Base-by-base conservation (phyloP, 2,888 invertebrate species). In the Galerucella calmariensis region DNA sequence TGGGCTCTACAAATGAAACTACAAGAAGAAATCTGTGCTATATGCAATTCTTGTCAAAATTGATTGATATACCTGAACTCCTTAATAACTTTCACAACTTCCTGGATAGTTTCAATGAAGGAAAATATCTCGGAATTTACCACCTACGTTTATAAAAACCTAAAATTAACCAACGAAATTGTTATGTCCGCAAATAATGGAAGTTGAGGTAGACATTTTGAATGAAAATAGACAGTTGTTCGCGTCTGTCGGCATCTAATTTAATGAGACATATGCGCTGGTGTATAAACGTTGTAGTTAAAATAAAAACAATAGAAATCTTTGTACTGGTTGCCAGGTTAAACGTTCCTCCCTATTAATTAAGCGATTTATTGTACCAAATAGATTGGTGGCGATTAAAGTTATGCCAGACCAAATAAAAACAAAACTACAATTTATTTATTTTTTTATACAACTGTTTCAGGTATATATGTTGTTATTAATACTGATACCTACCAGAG, bases 311-410 rank as follows among this genome's bases (percentile, higher is more conserved):
- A 65, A 65, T 65, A 12, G 27, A 16, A 46, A 65, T 65, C 63
- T 46, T 65, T 65, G 63, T 65, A 65, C 46, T 46, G 46, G 63
- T 65, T 65, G 63, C 63, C 63, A 65, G 46, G 27, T 41, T 41
- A 41, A 62, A 62, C 41, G 62, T 62, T 62, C 41, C n/a, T 12
- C 44, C 41, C 41, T 62, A 65, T 65, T 65, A 16, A 65, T 16
- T 16, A 44, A 9, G 5, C 11, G 9, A 46, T 61, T 27, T 61
- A 35, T 61, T 12, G n/a, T 61, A 8, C 24, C 59, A 27, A 59
- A 58, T 58, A 58, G 58, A 58, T 58, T 24, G 20, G 24, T 3
- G 2, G 27, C 16, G 56, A 56, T 20, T 56, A 51, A 51, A 51
- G 0, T n/a, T n/a, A n/a, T 9, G 20, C 56, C 8, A 56, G 56